Evolutionary conservation across 1,140 invertebrate genomes (phyloP).

Genomic region (Caenorhabditis remanei): DNA sequence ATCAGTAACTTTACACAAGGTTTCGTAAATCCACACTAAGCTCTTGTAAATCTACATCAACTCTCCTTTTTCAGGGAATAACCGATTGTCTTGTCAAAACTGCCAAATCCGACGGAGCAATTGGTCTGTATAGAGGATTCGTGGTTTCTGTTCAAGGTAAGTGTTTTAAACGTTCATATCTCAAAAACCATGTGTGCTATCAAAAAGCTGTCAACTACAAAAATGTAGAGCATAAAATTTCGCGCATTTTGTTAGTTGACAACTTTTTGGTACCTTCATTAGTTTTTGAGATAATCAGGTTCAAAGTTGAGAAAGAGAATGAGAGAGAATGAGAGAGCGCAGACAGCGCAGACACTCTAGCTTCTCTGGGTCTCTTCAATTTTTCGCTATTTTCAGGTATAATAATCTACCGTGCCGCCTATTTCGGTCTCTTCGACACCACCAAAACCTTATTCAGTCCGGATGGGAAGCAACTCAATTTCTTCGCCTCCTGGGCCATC

Average conservation of each 20-base stretch:
- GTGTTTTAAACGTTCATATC: no score
- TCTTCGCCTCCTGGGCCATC: constrained; percentile 77
- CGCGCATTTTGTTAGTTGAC: no score
- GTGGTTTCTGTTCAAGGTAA: constrained; percentile 73
- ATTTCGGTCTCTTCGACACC: constrained; percentile 78
- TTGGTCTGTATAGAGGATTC: constrained; percentile 70
- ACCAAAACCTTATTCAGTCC: constrained; percentile 75
- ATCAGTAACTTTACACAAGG: no score
- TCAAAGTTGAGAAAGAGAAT: no score
- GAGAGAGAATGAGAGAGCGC: no score
- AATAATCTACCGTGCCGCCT: constrained; percentile 79
- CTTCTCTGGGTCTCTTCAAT: no score
- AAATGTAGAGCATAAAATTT: no score
- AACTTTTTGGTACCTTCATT: no score
- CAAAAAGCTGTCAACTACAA: no score
- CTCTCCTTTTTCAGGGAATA: not conserved
- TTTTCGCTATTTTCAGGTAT: constrained; percentile 77
- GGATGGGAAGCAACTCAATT: constrained; percentile 64
- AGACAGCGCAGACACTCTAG: no score
- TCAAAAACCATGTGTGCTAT: no score
- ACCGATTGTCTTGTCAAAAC: constrained; percentile 78
- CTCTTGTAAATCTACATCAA: not conserved
- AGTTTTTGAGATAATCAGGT: no score
- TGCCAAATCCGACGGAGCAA: constrained; percentile 78
- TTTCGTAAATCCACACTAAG: not conserved